These are phyloP conservation scores for Eupithecia subfuscata DNA, from an alignment of 2,888 invertebrate species.

Conservation along the genomic window DNA sequence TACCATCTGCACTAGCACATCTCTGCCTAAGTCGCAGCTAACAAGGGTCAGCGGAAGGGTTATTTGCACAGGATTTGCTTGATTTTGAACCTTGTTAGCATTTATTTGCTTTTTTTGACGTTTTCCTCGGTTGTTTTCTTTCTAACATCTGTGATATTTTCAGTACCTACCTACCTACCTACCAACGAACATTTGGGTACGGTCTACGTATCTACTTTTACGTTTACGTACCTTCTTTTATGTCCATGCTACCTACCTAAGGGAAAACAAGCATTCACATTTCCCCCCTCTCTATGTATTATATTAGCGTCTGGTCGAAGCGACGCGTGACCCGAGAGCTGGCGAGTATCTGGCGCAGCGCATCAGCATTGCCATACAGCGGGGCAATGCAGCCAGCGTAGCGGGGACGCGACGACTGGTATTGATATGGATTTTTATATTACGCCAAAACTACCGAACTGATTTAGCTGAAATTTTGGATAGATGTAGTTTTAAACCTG, in stretches of 20 bases:
- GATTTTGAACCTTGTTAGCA: conserved; percentile 57
- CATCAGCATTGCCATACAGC: neutral
- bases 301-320: neutral
- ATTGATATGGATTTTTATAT: neutral
- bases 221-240: neutral
- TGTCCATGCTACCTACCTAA: neutral
- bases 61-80: conserved; percentile 65
- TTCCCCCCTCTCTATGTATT: no score
- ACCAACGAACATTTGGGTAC: neutral
- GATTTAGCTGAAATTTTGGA: neutral
- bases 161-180: conserved; percentile 16
- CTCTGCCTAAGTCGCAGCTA: conserved; percentile 47
- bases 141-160: conserved; percentile 44
- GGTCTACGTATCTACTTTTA: no score
- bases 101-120: conserved; percentile 46
- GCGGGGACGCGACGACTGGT: neutral
- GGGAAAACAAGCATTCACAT: neutral
- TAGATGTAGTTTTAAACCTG: neutral
- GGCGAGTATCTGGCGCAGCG: no score
- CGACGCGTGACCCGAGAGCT: no score
- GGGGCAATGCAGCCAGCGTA: neutral
- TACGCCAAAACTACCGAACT: neutral
- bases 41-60: conserved; percentile 63
- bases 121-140: conserved; percentile 23
- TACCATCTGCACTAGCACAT: conserved; percentile 22